These are phyloP conservation scores for Cliona cf. orientalis DNA, from an alignment of 37 sponge, comb jelly and placozoan species.

Conservation along the genomic window DNA sequence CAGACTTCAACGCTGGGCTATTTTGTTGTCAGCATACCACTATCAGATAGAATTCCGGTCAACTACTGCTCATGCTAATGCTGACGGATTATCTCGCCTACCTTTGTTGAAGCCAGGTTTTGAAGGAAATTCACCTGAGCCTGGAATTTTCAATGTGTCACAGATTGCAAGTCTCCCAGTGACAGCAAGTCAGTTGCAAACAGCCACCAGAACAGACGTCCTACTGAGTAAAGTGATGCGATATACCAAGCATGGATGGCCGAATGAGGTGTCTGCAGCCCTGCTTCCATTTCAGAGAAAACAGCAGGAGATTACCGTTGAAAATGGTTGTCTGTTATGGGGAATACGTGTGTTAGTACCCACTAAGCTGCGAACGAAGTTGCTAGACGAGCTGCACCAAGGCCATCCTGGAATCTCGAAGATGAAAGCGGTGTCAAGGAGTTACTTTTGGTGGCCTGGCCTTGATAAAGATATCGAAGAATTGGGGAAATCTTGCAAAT, in stretches of 20 bases:
- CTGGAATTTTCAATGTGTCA: background rate
- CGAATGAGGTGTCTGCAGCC: background rate
- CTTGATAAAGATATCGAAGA: constrained; percentile 27
- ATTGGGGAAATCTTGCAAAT: constrained; percentile 12
- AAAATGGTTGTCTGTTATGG: constrained; percentile 52
- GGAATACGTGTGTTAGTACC: constrained; percentile 57
- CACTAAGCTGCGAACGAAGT: background rate
- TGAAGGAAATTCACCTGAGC: background rate
- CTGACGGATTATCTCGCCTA: constrained; percentile 57
- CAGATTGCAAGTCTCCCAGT: constrained; percentile 17
- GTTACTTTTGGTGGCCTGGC: constrained; percentile 59
- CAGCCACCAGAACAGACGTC: constrained; percentile 18
- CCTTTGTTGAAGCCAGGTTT: background rate
- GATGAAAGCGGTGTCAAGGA: constrained; percentile 52
- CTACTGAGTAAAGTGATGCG: constrained; percentile 50
- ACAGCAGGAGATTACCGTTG: constrained; percentile 24
- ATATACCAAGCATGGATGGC: constrained; percentile 52
- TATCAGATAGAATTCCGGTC: constrained; percentile 47
- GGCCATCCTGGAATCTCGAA: constrained; percentile 33
- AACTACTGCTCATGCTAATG: constrained; percentile 49
- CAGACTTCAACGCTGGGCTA: constrained; percentile 58
- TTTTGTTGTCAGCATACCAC: constrained; percentile 33
- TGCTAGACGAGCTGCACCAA: constrained; percentile 36
- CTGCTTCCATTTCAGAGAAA: constrained; percentile 13
- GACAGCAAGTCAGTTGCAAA: background rate